Percentiles rank a stretch among this genome's conserved stretches.
phyloP scores from a whole-genome alignment of 2,888 invertebrate species.

The Cryptosula pallasiana region DNA sequence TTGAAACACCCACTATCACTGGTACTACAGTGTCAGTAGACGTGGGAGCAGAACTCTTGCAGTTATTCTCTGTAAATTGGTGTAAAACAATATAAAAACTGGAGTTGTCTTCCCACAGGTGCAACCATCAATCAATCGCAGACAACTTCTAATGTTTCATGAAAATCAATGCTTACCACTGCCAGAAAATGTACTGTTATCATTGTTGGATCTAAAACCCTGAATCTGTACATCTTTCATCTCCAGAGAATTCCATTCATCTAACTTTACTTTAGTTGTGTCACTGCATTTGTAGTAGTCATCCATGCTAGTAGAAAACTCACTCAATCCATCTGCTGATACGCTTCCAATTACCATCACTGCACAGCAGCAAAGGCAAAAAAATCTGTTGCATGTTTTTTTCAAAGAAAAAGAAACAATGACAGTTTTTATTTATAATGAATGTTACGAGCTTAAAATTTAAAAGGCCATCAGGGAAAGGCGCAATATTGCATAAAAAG shows the following conservation, averaged over 20 bases:
- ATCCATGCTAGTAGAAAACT: neutral
- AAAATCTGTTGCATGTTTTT: too few relatives aligned
- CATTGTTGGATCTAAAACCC: neutral
- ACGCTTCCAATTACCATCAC: neutral
- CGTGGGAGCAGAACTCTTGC: neutral
- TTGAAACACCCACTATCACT: neutral
- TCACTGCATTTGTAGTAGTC: neutral
- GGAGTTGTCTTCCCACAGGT: too few relatives aligned
- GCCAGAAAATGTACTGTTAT: neutral
- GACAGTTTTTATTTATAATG: too few relatives aligned
- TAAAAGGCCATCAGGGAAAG: too few relatives aligned
- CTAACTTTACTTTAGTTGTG: neutral
- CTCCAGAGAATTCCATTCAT: neutral
- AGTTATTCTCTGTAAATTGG: neutral
- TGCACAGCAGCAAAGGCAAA: too few relatives aligned
- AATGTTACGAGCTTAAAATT: too few relatives aligned
- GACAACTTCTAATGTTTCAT: too few relatives aligned
- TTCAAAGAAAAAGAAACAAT: too few relatives aligned
- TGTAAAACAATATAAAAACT: too few relatives aligned
- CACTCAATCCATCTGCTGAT: neutral
- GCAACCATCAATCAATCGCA: too few relatives aligned
- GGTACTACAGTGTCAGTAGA: slow-evolving; percentile 1
- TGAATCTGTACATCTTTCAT: neutral
- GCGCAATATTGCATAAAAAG: too few relatives aligned
- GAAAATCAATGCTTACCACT: neutral